A percentile compares a stretch with the other conserved stretches of the same genome.
phyloP scores from a whole-genome alignment of 2,113 vertebrate genomes.

The Pseudorasbora parva region DNA sequence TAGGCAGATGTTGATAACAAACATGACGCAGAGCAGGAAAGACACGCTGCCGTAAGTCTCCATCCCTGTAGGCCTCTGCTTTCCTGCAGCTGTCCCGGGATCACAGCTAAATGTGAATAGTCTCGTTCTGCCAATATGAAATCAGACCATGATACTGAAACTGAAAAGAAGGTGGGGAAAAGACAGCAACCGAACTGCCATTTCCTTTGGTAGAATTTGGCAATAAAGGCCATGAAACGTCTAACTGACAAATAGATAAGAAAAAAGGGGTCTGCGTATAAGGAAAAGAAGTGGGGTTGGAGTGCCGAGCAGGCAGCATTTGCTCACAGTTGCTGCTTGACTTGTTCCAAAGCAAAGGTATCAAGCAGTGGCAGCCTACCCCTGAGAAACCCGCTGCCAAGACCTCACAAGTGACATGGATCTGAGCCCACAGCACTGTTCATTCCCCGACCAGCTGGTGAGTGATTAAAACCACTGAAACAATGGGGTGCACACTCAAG shows the following conservation, averaged over 20 bases:
- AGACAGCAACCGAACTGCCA: conserved; percentile 75
- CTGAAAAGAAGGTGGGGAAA: background rate
- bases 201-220: conserved; percentile 87
- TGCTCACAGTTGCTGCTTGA: conserved; percentile 76
- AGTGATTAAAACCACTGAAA: conserved; percentile 90
- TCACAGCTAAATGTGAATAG: conserved; percentile 78
- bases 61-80: conserved; percentile 66
- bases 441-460: conserved; percentile 94
- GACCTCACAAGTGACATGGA: conserved; percentile 99
- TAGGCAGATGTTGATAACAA: conserved; percentile 84
- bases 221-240: background rate
- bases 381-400: conserved; percentile 84
- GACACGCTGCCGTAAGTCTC: conserved; percentile 70
- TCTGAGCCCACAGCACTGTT: conserved; percentile 89
- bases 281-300: conserved; percentile 63
- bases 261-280: background rate
- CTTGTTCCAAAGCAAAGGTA: conserved; percentile 82
- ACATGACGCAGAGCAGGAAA: conserved; percentile 76
- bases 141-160: conserved; percentile 71
- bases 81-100: conserved; percentile 81
- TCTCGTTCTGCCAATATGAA: conserved; percentile 80
- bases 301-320: conserved; percentile 57
- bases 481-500: conserved; percentile 84
- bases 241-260: background rate
- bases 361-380: conserved; percentile 75